These are phyloP conservation scores for Drosophila hawaiiensis DNA, from an alignment of 2,888 invertebrate genomes.

Conservation along the genomic window DNA sequence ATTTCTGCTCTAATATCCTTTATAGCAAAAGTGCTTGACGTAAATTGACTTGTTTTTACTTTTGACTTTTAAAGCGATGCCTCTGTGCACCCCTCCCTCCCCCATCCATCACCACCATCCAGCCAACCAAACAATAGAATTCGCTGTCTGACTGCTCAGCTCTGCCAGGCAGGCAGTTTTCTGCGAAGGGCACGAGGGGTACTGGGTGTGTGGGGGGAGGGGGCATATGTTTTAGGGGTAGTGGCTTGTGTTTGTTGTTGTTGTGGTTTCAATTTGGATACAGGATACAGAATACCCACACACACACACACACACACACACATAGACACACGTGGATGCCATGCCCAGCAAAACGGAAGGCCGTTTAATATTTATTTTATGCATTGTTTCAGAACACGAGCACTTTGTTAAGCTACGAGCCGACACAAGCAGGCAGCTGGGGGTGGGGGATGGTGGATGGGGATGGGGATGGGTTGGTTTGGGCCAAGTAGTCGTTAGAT, in stretches of 20 bases:
- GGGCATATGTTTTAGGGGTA: conserved; percentile 4
- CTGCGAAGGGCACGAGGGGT: not conserved
- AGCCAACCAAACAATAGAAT: conserved; percentile 19
- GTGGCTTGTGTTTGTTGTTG: conserved; percentile 60
- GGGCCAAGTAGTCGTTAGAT: conserved; percentile 30
- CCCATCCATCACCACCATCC: not conserved
- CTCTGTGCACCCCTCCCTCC: not conserved
- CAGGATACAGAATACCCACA: conserved; percentile 54
- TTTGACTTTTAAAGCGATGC: conserved; percentile 79
- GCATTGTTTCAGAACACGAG: conserved; percentile 56
- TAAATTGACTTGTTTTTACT: conserved; percentile 82
- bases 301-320: not conserved
- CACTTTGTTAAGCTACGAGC: conserved; percentile 43
- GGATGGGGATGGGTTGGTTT: not conserved
- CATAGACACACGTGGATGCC: conserved; percentile 20
- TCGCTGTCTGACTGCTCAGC: conserved; percentile 26
- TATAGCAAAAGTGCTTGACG: conserved; percentile 82
- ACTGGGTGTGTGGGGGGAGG: not conserved
- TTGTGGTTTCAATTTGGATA: conserved; percentile 80
- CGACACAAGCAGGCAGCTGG: not conserved
- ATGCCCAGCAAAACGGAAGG: conserved; percentile 64
- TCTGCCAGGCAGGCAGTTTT: not conserved
- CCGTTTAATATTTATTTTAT: conserved; percentile 79
- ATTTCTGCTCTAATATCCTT: conserved; percentile 82
- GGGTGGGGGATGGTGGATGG: not conserved